Evolutionary conservation across 2,888 invertebrate genomes (phyloP).

Genomic region (Apodemia zela): DNA sequence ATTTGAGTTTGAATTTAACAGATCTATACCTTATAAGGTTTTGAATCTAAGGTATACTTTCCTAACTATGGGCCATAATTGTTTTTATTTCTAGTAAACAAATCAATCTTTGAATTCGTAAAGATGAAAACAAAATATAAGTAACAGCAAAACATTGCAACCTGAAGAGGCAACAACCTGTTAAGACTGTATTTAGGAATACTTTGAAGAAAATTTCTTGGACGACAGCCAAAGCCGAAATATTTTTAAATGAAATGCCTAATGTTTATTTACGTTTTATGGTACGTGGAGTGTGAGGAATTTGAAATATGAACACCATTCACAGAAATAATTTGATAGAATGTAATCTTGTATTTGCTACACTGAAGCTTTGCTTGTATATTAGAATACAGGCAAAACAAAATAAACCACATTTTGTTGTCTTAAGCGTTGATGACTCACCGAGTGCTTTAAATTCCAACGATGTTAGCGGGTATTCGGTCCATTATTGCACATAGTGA

Average conservation of each 20-base stretch:
- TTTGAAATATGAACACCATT: not conserved
- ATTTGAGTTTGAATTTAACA: too few species aligned
- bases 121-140: not conserved
- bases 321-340: not conserved
- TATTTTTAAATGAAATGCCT: conserved; percentile 5
- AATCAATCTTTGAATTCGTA: not conserved
- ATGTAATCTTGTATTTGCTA: not conserved
- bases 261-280: conserved; percentile 10
- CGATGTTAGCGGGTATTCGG: conserved; percentile 67
- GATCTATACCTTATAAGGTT: too few species aligned
- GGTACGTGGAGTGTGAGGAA: not conserved
- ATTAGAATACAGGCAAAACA: not conserved
- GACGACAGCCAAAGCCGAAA: not conserved
- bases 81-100: not conserved
- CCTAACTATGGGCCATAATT: not conserved
- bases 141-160: conserved; percentile 1
- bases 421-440: conserved; percentile 70
- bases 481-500: conserved; percentile 69
- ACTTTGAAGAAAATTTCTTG: conserved; percentile 5
- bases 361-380: conserved; percentile 8
- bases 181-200: conserved; percentile 6
- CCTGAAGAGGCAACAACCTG: conserved; percentile 1
- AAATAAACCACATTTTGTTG: conserved; percentile 28
- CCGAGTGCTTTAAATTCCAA: conserved; percentile 77
- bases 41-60: too few species aligned